Evolutionary conservation across 2,888 invertebrate genomes (phyloP).

Genomic region (Amiota minor): DNA sequence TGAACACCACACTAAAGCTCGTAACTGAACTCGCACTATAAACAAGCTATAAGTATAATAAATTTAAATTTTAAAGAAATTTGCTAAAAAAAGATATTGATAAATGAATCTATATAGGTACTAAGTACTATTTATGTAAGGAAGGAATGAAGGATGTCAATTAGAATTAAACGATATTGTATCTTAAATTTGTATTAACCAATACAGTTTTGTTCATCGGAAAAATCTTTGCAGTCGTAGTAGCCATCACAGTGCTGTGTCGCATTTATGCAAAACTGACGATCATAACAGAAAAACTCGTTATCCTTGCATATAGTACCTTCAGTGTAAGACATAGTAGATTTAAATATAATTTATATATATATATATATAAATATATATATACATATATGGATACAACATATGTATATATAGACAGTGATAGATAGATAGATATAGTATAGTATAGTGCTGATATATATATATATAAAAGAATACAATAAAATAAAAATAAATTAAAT

Average conservation of each 20-base stretch:
- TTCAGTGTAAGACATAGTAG: constrained; percentile 40
- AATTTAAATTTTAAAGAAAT: too few relatives aligned
- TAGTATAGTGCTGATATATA: constrained; percentile 1
- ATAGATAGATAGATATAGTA: constrained; percentile 16
- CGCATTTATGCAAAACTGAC: constrained; percentile 84
- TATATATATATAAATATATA: not conserved
- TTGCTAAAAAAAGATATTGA: too few relatives aligned
- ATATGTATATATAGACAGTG: not conserved
- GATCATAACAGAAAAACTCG: constrained; percentile 83
- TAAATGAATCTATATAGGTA: too few relatives aligned
- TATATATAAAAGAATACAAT: constrained; percentile 1
- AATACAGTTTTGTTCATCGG: constrained; percentile 91
- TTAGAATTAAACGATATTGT: constrained; percentile 28
- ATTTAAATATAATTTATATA: not conserved
- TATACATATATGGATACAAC: constrained; percentile 8
- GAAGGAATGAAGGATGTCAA: not conserved
- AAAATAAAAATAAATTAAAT: constrained; percentile 1
- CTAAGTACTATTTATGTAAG: too few relatives aligned
- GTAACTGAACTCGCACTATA: too few relatives aligned
- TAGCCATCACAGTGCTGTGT: constrained; percentile 88
- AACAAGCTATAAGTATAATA: too few relatives aligned
- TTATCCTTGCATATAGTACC: constrained; percentile 76
- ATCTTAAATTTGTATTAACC: constrained; percentile 69
- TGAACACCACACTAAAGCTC: too few relatives aligned
- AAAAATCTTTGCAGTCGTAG: constrained; percentile 92